Percentiles rank a stretch among this genome's conserved stretches.
These are phyloP conservation scores for Penaeus monodon DNA, from an alignment of 2,888 invertebrate genomes.

Conservation along the genomic window DNA sequence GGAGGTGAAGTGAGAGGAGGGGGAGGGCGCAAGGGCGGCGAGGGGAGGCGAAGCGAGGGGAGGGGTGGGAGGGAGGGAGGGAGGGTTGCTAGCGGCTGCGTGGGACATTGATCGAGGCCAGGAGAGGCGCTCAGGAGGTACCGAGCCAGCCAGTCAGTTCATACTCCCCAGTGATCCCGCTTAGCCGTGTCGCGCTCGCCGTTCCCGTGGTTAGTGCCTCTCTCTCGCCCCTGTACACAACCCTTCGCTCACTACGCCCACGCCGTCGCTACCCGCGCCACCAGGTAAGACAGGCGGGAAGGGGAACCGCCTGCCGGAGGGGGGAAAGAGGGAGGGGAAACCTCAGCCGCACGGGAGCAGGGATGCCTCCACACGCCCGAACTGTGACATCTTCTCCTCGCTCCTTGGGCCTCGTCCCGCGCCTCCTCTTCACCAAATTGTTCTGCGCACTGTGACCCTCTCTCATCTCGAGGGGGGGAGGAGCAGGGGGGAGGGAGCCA, in stretches of 20 bases:
- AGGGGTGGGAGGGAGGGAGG: background rate
- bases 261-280: slow-evolving; percentile 45
- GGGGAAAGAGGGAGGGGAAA: background rate
- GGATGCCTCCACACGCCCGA: too few species aligned
- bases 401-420: too few species aligned
- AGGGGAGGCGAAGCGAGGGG: slow-evolving; percentile 8
- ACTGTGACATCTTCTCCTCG: too few species aligned
- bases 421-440: background rate
- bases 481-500: background rate
- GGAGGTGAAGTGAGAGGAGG: slow-evolving; percentile 10
- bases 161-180: slow-evolving; percentile 28
- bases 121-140: slow-evolving; percentile 13
- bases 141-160: slow-evolving; percentile 25
- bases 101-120: slow-evolving; percentile 47
- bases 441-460: background rate
- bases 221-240: slow-evolving; percentile 32
- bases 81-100: slow-evolving; percentile 40
- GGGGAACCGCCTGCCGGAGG: background rate
- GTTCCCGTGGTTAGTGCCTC: slow-evolving; percentile 34
- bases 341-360: too few species aligned
- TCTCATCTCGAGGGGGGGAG: background rate
- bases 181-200: slow-evolving; percentile 35
- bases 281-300: slow-evolving; percentile 38
- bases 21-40: slow-evolving; percentile 9
- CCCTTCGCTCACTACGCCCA: slow-evolving; percentile 51